Conservation (phyloP, 2,113 vertebrate species). For the Corapipo altera region DNA sequence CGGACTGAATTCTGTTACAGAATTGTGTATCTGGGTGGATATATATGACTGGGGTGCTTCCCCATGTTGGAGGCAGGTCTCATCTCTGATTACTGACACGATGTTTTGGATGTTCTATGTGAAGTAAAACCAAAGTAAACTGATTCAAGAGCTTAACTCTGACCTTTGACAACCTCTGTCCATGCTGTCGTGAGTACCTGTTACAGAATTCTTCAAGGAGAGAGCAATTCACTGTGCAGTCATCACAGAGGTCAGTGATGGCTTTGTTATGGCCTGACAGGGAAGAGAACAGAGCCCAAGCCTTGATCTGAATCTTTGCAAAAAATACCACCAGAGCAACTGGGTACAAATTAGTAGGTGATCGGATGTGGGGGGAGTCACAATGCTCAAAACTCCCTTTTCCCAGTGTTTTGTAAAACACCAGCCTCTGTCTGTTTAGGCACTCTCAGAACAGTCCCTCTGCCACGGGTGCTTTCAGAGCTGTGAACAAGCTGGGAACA, state of each 20-base stretch:
- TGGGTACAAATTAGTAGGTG: not conserved
- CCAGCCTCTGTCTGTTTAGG: not conserved
- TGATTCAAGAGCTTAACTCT: not conserved
- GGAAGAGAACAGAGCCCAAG: not conserved
- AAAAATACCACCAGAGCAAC: not conserved
- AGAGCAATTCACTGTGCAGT: not conserved
- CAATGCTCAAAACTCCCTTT: not conserved
- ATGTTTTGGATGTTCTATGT: rapidly evolving
- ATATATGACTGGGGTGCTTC: not conserved
- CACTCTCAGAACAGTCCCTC: not conserved
- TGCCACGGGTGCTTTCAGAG: not conserved
- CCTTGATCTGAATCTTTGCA: not conserved
- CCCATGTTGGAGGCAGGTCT: not conserved
- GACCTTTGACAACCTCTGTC: not conserved
- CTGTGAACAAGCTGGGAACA: not conserved
- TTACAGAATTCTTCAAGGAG: not conserved
- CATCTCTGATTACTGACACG: not conserved
- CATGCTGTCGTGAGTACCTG: not conserved
- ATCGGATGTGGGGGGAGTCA: not conserved
- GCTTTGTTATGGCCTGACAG: not conserved
- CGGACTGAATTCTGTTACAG: not conserved
- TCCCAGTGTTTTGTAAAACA: not conserved
- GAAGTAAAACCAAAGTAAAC: not conserved
- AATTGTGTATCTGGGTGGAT: not conserved
- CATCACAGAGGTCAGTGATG: not conserved